These are phyloP conservation scores for Bacillus rossius DNA, from an alignment of 1,140 invertebrate species.

Conservation along the genomic window DNA sequence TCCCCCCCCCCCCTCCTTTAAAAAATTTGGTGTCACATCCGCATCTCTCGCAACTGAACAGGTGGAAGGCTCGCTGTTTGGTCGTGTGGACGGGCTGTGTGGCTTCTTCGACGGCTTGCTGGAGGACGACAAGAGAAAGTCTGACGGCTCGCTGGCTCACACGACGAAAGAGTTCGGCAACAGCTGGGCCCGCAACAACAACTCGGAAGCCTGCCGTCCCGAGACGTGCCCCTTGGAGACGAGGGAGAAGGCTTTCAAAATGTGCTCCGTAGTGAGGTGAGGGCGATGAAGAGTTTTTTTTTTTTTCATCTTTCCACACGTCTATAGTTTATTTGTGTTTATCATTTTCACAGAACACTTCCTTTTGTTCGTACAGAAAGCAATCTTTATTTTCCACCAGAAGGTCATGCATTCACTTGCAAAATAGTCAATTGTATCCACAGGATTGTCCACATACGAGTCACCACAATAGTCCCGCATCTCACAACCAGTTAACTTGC, in stretches of 20 bases:
- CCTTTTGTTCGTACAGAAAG: no score
- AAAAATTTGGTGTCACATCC: no score
- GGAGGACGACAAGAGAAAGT: slow-evolving; percentile 61
- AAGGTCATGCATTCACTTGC: no score
- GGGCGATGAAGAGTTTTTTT: not conserved
- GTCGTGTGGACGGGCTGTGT: slow-evolving; percentile 68
- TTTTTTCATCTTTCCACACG: no score
- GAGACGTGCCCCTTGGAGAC: slow-evolving; percentile 49
- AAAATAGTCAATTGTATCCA: no score
- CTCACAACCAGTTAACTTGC: no score
- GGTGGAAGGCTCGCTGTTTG: slow-evolving; percentile 47
- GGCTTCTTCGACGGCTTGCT: slow-evolving; percentile 63
- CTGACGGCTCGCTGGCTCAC: slow-evolving; percentile 54
- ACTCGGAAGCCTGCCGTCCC: slow-evolving; percentile 47
- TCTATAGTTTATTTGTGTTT: slow-evolving; percentile 1
- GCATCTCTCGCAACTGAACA: slow-evolving; percentile 14
- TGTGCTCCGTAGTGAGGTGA: slow-evolving; percentile 48
- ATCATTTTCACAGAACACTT: no score
- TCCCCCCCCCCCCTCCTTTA: no score
- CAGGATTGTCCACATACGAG: no score
- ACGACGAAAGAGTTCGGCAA: slow-evolving; percentile 65
- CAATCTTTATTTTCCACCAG: no score
- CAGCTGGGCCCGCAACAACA: slow-evolving; percentile 56
- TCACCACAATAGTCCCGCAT: no score
- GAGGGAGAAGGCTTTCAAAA: slow-evolving; percentile 54